A percentile compares a stretch with the other conserved stretches of the same genome.
These are phyloP conservation scores for Calypte anna DNA, from an alignment of 2,113 vertebrate genomes.

Conservation along the genomic window DNA sequence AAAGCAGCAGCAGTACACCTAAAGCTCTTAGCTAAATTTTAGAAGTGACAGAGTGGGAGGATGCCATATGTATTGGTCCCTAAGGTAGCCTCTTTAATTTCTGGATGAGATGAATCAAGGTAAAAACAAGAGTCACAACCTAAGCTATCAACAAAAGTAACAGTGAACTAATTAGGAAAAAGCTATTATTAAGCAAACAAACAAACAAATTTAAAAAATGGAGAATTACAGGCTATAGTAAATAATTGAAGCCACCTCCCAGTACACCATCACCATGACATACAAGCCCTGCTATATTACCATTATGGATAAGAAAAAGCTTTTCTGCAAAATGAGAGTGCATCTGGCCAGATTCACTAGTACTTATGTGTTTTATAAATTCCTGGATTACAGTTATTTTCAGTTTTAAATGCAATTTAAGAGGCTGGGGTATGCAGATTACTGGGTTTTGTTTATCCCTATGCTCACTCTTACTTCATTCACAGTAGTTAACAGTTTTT, in stretches of 20 bases:
- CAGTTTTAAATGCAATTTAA: not conserved
- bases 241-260: not conserved
- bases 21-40: constrained; percentile 15
- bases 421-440: not conserved
- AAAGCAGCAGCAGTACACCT: constrained; percentile 3
- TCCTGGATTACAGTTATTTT: not conserved
- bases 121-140: not conserved
- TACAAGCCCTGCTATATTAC: not conserved
- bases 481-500: not conserved
- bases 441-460: not conserved
- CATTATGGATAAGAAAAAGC: not conserved
- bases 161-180: not conserved
- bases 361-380: not conserved
- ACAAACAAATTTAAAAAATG: not conserved
- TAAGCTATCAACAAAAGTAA: not conserved
- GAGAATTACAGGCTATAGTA: not conserved
- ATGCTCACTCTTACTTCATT: not conserved
- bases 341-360: not conserved
- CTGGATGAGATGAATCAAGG: not conserved
- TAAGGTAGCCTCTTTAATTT: constrained; percentile 19
- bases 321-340: not conserved
- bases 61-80: constrained; percentile 10
- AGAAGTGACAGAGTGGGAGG: constrained; percentile 31
- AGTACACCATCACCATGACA: not conserved
- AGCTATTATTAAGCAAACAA: not conserved